A percentile compares a stretch with the other conserved stretches of the same genome.
Conservation (phyloP, 2,888 invertebrate genomes). For the Sphaerophoria rueppellii region DNA sequence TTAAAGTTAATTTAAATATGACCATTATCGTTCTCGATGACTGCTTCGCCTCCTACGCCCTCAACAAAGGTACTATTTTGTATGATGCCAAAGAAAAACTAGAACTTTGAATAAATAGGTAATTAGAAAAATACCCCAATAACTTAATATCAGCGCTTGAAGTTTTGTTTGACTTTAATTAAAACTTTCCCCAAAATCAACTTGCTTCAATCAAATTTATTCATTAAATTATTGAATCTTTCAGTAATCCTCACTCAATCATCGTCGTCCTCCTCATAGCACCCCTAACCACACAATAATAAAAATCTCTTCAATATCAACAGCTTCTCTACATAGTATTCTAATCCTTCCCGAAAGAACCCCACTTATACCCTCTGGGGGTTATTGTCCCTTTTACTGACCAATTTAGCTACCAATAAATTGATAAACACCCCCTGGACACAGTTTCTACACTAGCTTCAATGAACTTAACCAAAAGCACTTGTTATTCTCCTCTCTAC, state of each 20-base stretch:
- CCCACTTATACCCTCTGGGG: neutral
- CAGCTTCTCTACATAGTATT: neutral
- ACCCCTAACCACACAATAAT: neutral
- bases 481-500: constrained; percentile 5
- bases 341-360: constrained; percentile 1
- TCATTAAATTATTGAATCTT: constrained; percentile 7
- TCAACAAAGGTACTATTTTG: too few species aligned
- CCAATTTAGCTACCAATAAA: constrained; percentile 32
- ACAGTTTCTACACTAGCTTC: too few species aligned
- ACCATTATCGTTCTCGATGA: too few species aligned
- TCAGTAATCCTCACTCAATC: constrained; percentile 6
- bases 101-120: too few species aligned
- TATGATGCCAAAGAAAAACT: too few species aligned
- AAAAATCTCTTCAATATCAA: constrained; percentile 37
- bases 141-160: neutral
- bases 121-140: too few species aligned
- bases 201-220: neutral
- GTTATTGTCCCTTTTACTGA: constrained; percentile 13
- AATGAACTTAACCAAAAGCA: neutral
- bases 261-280: neutral
- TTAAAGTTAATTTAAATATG: too few species aligned
- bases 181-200: neutral
- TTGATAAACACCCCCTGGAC: constrained; percentile 30
- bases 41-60: too few species aligned
- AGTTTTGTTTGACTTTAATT: neutral